Conservation (phyloP, 2,797 vertebrate species). For the Manis pentadactyla region DNA sequence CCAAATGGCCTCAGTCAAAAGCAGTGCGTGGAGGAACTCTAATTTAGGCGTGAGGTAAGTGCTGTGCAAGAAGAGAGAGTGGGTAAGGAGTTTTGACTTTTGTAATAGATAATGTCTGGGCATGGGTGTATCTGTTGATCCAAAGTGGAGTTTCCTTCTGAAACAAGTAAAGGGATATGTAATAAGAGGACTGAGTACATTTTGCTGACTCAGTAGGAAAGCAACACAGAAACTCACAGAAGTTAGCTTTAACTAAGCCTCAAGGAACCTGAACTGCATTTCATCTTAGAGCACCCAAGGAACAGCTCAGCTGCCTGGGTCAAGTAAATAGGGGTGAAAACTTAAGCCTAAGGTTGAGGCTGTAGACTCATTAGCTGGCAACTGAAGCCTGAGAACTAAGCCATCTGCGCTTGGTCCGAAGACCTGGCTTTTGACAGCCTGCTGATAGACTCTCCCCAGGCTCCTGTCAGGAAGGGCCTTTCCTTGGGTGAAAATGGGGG, state of each 20-base stretch:
- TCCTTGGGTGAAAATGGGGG: constrained; percentile 64
- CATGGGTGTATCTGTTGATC: neutral
- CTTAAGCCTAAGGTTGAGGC: constrained; percentile 56
- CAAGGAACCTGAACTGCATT: neutral
- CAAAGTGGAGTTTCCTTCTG: neutral
- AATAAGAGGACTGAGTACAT: neutral
- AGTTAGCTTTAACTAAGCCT: constrained; percentile 53
- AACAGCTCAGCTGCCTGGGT: neutral
- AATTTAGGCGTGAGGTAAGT: neutral
- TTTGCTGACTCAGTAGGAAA: constrained; percentile 65
- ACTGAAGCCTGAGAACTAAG: constrained; percentile 66
- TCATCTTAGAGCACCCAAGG: neutral
- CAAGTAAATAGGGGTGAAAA: constrained; percentile 63
- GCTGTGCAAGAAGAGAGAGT: neutral
- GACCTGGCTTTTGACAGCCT: constrained; percentile 37
- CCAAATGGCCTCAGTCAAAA: neutral
- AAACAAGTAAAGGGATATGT: neutral
- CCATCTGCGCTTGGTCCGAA: constrained; percentile 40
- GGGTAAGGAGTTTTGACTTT: neutral
- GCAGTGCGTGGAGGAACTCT: neutral
- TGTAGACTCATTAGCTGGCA: constrained; percentile 72
- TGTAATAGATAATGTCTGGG: constrained; percentile 5
- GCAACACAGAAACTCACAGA: neutral
- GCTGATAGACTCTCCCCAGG: constrained; percentile 63
- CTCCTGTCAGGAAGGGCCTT: constrained; percentile 55